Evolutionary conservation across 2,888 invertebrate species (phyloP).

Genomic region (Drepanosiphum platanoidis): DNA sequence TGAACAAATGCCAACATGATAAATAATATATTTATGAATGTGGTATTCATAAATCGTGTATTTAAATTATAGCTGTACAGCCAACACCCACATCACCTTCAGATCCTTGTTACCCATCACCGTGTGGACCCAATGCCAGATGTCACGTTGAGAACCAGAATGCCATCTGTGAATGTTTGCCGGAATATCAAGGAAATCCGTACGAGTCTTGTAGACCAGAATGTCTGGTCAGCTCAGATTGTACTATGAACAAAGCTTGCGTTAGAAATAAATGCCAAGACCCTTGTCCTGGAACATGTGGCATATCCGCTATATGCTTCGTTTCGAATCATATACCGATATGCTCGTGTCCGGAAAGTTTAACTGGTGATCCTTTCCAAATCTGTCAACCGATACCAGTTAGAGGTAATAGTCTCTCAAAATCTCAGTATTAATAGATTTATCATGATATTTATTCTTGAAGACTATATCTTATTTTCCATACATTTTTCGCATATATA

Average conservation of each 20-base stretch:
- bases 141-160: conserved; percentile 72
- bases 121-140: conserved; percentile 68
- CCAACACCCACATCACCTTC: conserved; percentile 63
- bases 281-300: conserved; percentile 82
- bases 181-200: conserved; percentile 77
- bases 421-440: not conserved
- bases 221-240: conserved; percentile 73
- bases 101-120: conserved; percentile 67
- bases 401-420: conserved; percentile 32
- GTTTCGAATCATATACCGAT: conserved; percentile 83
- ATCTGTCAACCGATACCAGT: conserved; percentile 68
- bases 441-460: not conserved
- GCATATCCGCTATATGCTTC: conserved; percentile 78
- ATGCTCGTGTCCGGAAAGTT: conserved; percentile 77
- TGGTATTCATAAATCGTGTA: not conserved
- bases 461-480: not conserved
- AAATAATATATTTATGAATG: conserved; percentile 7
- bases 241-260: conserved; percentile 75
- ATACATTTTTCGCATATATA: not conserved
- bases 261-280: conserved; percentile 78
- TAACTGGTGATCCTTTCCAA: conserved; percentile 74
- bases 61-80: conserved; percentile 53
- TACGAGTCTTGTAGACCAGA: conserved; percentile 68
- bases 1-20: conserved; percentile 38
- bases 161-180: conserved; percentile 77